Percentiles rank a stretch among this genome's conserved stretches.
phyloP scores from a whole-genome alignment of 2,888 invertebrate genomes.

The Hydroisotoma schaefferi region DNA sequence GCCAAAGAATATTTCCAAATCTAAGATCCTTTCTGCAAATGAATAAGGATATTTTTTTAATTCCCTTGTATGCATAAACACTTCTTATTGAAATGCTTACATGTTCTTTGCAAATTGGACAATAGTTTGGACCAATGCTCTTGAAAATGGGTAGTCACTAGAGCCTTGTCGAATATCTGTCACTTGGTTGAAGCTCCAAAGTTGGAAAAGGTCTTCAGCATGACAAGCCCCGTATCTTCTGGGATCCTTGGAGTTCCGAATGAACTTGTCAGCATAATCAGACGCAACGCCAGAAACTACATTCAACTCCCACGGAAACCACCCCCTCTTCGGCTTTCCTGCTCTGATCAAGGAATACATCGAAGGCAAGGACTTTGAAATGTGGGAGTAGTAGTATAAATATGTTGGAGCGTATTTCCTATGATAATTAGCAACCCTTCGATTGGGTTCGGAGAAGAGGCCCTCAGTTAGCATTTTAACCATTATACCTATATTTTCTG shows the following conservation, averaged over 20 bases:
- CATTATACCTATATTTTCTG: slow-evolving; percentile 27
- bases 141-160: slow-evolving; percentile 37
- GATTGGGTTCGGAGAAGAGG: slow-evolving; percentile 36
- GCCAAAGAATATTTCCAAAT: slow-evolving; percentile 31
- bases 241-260: slow-evolving; percentile 21
- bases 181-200: slow-evolving; percentile 14
- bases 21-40: slow-evolving; percentile 21
- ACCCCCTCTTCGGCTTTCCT: slow-evolving; percentile 16
- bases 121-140: slow-evolving; percentile 22
- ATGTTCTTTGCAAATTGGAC: slow-evolving; percentile 25
- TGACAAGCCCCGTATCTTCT: slow-evolving; percentile 38
- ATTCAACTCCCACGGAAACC: slow-evolving; percentile 19
- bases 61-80: not conserved
- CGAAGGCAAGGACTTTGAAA: slow-evolving; percentile 30
- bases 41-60: too few relatives aligned
- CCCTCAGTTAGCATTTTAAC: slow-evolving; percentile 39
- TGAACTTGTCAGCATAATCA: slow-evolving; percentile 21
- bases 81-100: slow-evolving; percentile 11
- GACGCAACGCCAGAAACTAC: slow-evolving; percentile 13
- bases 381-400: slow-evolving; percentile 37
- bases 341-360: slow-evolving; percentile 24
- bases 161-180: slow-evolving; percentile 28
- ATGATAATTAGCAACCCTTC: slow-evolving; percentile 27
- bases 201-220: slow-evolving; percentile 25
- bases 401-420: slow-evolving; percentile 38